Evolutionary conservation across 2,888 invertebrate species (phyloP), one percentile per base, ranked within the genome.

Genomic region (Melanophora roralis): DNA sequence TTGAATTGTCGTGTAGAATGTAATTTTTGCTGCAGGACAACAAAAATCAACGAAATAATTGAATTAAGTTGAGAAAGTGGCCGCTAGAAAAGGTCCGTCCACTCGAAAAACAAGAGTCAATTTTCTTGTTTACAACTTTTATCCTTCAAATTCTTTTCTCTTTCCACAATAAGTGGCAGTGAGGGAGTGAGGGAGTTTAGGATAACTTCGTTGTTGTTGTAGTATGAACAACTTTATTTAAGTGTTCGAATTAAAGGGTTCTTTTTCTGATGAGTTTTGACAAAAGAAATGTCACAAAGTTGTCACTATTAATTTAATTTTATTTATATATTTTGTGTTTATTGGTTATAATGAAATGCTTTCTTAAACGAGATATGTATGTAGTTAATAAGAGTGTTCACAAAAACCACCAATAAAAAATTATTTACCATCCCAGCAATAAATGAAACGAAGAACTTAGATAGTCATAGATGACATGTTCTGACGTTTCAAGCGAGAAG

Each of bases 11-110:
- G 85, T 85, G 85, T 84, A 84, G 84, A 84, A 84, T 84, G 87
- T 86, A 87, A 86, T 86, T 86, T 85, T 86, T 85, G 84, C 86
- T 85, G 87, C 86, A 86, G 86, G 86, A 86, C 86, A 87, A 86
- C 85, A 16, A 47, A 72, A 72, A 55, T 72, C 67, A 60, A 84
- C 86, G 85, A 86, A 85, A 86, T 86, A 86, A 86, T 86, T 86
- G 87, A 86, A 87, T 86, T 73, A 87, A 84, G 38, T 21, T 47
- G 38, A 64, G 45, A 38, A 51, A 40, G 57, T 9, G 40, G 23
- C 4, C n/a, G 40, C n/a, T 21, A 38, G 40, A 57, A 65, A 59
- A 60, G 53, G 51, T n/a, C 34, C 51, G 51, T n/a, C 34, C 51
- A 34, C 14, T 21, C 11, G 16, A 67, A 32, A 40, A 71, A 34